Base-by-base conservation (phyloP, 2,888 invertebrate genomes). In the Lithodes maja region DNA sequence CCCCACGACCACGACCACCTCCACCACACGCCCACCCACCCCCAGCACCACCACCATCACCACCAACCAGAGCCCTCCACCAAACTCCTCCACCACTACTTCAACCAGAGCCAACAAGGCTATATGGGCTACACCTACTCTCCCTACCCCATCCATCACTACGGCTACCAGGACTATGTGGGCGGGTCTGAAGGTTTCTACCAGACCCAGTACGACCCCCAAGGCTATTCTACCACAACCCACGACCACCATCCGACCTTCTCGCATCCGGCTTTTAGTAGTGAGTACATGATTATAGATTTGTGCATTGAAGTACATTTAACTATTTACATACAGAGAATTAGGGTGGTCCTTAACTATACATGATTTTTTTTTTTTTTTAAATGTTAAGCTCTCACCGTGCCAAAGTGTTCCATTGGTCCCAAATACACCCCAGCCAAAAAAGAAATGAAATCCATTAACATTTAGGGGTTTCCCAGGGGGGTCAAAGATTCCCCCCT, bases 1-100 rank as follows among this genome's bases (percentile, higher is more conserved):
- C 91, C 91, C 3, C 91, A 91, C 69, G 91, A 91, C 71, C 91
- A 91, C 68, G 90, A 91, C 69, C 85, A 83, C 83, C 83, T 85
- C 55, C 83, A 83, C 80, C 79, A 83, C 71, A 33, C 87, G 69
- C 50, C 79, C 84, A 84, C 15, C 87, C 17, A 52, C 50, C 69
- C 68, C n/a, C 68, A 50, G 49, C 69, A 74, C 15, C 85, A 33
- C 49, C 85, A 85, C n/a, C 88, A 81, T 33, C 55, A 17, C 15
- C 81, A 86, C 1, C 86, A 71, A 55, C 71, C 86, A 9, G 85
- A 87, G 12, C 83, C 69, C 3, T 7, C 77, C 3, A 71, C 87
- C 49, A 83, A 84, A 54, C 33, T 88, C 71, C 84, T 84, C 0
- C 87, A 88, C 61, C 80, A 88, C 55, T 84, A 79, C 74, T 83